Base-by-base conservation (phyloP, 2,888 invertebrate species). In the Stenodera caucasica region DNA sequence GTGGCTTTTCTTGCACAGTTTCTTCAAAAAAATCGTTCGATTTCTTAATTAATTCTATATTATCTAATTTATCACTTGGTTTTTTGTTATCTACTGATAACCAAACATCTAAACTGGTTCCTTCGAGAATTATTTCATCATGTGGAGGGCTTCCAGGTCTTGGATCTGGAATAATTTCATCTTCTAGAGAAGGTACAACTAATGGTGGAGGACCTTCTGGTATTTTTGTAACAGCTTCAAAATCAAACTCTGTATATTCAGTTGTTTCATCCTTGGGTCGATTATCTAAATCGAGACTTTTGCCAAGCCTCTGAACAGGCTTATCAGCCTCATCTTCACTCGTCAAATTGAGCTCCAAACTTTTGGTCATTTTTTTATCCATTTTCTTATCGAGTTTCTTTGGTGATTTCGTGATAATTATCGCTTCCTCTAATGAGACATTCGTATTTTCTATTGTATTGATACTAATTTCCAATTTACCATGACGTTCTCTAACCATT, bases 321-420 rank as follows among this genome's bases (percentile, higher is more conserved):
- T 78, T 80, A 6, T 70, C 68, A 37, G 61, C 71, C 29, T 72
- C 70, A 8, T 65, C 69, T 55, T 77, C 78, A n/a, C 66, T 71
- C 1, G 72, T 73, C 21, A 88, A 84, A 72, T 86, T 86, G 68
- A 87, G 83, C 72, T 90, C 89, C 15, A 89, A 81, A 69, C 90
- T 90, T 73, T 89, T 89, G 0, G 88, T 80, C 33, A 81, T 67
- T 66, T 80, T 80, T 63, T 80, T 80, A 52, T 81, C 81, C 66
- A 81, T 74, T 65, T 79, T 81, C 63, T 81, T 81, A 70, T 90
- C 90, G 5, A 90, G 77, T 71, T 89, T 89, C 63, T 89, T 87
- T 0, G 90, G 90, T 2, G 89, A 88, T 74, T 90, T 90, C 0
- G 90, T 89, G 70, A 90, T 90, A 58, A 90, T 84, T 5, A 90